Percentiles rank a stretch among this genome's conserved stretches.
Evolutionary conservation across 1,140 invertebrate species (phyloP).

Genomic region (Odontomachus brunneus): DNA sequence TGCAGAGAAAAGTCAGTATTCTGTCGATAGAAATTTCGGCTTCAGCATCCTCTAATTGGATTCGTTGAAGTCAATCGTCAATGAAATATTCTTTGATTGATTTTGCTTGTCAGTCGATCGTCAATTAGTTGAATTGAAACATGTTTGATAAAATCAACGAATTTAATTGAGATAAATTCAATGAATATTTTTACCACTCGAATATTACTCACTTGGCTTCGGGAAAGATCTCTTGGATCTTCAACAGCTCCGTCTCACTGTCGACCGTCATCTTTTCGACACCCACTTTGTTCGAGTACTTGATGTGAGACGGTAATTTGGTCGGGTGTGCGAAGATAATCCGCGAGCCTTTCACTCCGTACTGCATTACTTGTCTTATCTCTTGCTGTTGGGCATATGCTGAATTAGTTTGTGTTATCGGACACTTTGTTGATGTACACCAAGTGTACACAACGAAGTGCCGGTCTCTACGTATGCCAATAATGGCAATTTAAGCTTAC

Average conservation of each 20-base stretch:
- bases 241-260: constrained; percentile 95
- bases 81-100: no score
- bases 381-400: constrained; percentile 86
- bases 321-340: constrained; percentile 99
- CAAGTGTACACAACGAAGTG: background rate
- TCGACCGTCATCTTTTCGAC: constrained; percentile 97
- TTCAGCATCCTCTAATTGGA: no score
- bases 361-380: constrained; percentile 88
- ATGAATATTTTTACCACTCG: no score
- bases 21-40: no score
- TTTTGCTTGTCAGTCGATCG: no score
- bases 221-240: constrained; percentile 94
- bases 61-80: no score
- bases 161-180: no score
- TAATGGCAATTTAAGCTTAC: background rate
- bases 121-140: no score
- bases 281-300: constrained; percentile 91
- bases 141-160: no score
- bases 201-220: constrained; percentile 91
- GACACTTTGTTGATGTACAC: background rate
- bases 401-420: background rate
- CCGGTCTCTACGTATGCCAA: background rate
- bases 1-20: no score
- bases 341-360: constrained; percentile 87
- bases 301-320: constrained; percentile 95